phyloP scores from a whole-genome alignment of 2,888 invertebrate genomes.

The Heteromyza rotundicornis region DNA sequence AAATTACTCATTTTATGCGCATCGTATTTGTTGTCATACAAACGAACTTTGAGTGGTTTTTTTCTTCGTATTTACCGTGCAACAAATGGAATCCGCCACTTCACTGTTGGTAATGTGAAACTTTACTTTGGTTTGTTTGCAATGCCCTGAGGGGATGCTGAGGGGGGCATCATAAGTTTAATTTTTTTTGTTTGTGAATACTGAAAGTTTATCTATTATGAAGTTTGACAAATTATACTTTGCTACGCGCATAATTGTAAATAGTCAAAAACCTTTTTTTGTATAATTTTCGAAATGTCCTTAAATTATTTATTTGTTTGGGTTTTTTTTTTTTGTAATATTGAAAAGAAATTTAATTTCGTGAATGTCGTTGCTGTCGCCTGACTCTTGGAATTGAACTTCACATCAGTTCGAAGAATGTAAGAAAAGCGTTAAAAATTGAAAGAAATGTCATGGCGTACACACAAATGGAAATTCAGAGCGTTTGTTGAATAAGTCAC shows the following conservation, averaged over 20 bases:
- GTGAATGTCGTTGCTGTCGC: neutral
- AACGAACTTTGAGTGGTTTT: too few relatives aligned
- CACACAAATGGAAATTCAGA: slow-evolving; percentile 3
- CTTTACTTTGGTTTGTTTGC: slow-evolving; percentile 15
- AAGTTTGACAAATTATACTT: too few relatives aligned
- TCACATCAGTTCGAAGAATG: slow-evolving; percentile 13
- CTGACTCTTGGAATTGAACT: slow-evolving; percentile 21
- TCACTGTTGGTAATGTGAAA: slow-evolving; percentile 13
- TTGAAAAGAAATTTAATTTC: neutral
- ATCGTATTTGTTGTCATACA: neutral
- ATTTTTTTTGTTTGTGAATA: neutral
- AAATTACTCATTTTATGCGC: slow-evolving; percentile 5
- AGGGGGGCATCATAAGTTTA: too few relatives aligned
- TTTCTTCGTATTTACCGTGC: neutral
- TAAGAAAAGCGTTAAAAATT: neutral
- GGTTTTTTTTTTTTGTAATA: too few relatives aligned
- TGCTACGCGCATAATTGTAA: too few relatives aligned
- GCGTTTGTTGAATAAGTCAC: slow-evolving; percentile 11
- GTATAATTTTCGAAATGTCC: too few relatives aligned
- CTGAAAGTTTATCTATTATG: too few relatives aligned
- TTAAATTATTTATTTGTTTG: too few relatives aligned
- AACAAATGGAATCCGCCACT: neutral
- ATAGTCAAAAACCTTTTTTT: too few relatives aligned
- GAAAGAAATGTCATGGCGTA: slow-evolving; percentile 26
- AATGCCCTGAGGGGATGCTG: neutral